Base-by-base conservation (phyloP, 1,140 invertebrate genomes). In the Pseudomyrmex gracilis region DNA sequence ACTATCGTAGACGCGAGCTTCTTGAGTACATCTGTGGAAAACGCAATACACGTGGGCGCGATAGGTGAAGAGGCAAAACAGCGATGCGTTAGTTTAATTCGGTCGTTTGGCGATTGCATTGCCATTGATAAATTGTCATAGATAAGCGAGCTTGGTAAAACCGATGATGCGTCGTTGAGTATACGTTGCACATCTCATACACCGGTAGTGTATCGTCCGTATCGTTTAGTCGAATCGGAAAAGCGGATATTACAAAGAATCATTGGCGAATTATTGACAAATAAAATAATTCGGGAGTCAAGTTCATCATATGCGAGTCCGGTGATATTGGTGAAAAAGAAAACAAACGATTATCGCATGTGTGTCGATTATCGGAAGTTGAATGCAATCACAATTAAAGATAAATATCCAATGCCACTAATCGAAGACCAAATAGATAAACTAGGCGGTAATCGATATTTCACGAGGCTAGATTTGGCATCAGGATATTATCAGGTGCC, bases 401-500 rank as follows among this genome's bases (percentile, higher is more conserved):
- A 70, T 1, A 70, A 53, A 4, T 83, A 76, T 0, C 82, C 60
- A 0, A 61, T 84, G 22, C 47, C 64, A 1, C 0, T 55, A 12
- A 83, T 74, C 0, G 43, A 74, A 0, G 61, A 67, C 0, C 71
- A 76, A 15, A 76, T 83, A 0, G 15, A 84, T 15, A 34, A 47
- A 2, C 2, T 83, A 2, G 53, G 70, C 0, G 70, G 51, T 0
- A 49, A 64, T 10, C 0, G 3, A 0, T 84, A 77, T 63, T 84
- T 77, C 2, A 84, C 34, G 1, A 64, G 53, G 1, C 3, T 84
- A 0, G 66, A 71, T 10, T 43, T 82, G 8, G 55, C 47, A 9
- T 76, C 45, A 0, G 77, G 64, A 0, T 83, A 83, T 22, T 83
- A 83, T 13, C 51, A 83, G 7, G 53, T 76, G 1, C 71, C 70